These are phyloP conservation scores for Monochamus saltuarius DNA, from an alignment of 1,140 invertebrate species.

Conservation along the genomic window DNA sequence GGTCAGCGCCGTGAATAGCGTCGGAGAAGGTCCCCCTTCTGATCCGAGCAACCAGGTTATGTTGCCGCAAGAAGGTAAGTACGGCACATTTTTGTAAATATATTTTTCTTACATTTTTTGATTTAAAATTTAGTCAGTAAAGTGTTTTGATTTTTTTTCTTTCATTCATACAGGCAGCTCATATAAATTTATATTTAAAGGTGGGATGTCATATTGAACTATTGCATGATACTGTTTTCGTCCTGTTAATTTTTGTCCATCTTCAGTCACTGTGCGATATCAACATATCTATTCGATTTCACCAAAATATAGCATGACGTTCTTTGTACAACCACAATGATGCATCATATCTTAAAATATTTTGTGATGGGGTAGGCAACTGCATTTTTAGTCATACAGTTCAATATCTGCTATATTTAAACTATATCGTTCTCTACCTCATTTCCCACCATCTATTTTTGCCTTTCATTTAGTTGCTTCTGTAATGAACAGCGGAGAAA, in stretches of 20 bases:
- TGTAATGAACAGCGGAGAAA: background rate
- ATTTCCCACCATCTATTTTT: background rate
- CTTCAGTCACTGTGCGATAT: slow-evolving; percentile 6
- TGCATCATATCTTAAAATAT: no score
- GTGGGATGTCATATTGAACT: slow-evolving; percentile 35
- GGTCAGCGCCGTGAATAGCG: slow-evolving; percentile 92
- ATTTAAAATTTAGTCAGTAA: slow-evolving; percentile 16
- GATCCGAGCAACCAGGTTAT: slow-evolving; percentile 83
- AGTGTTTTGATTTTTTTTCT: slow-evolving; percentile 41
- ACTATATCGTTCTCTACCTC: no score
- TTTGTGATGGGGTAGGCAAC: no score
- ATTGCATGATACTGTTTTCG: slow-evolving; percentile 24
- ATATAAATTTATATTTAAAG: slow-evolving; percentile 48
- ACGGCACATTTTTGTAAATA: background rate
- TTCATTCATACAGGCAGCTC: slow-evolving; percentile 43
- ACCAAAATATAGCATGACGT: no score
- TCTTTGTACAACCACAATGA: no score
- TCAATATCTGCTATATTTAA: no score
- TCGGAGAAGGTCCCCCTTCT: slow-evolving; percentile 90
- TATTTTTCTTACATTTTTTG: background rate
- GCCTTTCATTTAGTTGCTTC: background rate
- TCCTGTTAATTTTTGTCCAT: slow-evolving; percentile 17
- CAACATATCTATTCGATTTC: background rate
- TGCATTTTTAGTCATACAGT: no score
- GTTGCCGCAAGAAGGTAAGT: slow-evolving; percentile 90